Conservation (phyloP, 2,113 vertebrate genomes). For the Cheilinus undulatus region DNA sequence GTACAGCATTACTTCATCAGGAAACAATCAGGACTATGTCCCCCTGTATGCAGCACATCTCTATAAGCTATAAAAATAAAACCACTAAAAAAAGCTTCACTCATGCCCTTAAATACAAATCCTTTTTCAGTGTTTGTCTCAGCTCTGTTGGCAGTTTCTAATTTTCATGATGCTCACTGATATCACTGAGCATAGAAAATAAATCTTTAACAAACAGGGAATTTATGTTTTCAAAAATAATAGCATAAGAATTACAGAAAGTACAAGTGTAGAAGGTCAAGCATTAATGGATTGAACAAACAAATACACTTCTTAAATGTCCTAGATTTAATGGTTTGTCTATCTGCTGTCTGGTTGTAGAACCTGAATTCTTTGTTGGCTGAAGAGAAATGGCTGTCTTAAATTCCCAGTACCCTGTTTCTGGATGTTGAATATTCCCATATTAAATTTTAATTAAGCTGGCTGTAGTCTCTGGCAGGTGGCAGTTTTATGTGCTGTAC, state of each 20-base stretch:
- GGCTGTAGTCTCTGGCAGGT: conserved; percentile 14
- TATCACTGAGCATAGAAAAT: no score
- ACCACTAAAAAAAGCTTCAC: conserved; percentile 36
- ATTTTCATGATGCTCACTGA: neutral
- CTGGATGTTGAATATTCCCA: conserved; percentile 25
- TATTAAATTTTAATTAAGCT: conserved; percentile 52
- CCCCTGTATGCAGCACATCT: conserved; percentile 31
- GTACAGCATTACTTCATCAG: conserved; percentile 6
- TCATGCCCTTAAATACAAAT: conserved; percentile 8
- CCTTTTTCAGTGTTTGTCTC: neutral
- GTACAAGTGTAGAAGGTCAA: neutral
- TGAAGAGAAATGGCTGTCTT: conserved; percentile 5
- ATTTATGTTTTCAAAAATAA: neutral
- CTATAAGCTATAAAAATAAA: conserved; percentile 50
- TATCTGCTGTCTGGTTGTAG: conserved; percentile 8
- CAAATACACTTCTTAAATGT: neutral
- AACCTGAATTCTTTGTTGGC: neutral
- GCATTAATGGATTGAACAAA: neutral
- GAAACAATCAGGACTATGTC: conserved; percentile 11
- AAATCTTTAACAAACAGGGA: no score
- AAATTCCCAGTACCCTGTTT: neutral
- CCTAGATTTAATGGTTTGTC: conserved; percentile 6
- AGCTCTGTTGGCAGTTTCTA: neutral
- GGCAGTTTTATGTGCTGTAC: conserved; percentile 14
- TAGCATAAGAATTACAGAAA: neutral